Base-by-base conservation (phyloP, 2,797 vertebrate species). In the Melanotaenia trifasciata region DNA sequence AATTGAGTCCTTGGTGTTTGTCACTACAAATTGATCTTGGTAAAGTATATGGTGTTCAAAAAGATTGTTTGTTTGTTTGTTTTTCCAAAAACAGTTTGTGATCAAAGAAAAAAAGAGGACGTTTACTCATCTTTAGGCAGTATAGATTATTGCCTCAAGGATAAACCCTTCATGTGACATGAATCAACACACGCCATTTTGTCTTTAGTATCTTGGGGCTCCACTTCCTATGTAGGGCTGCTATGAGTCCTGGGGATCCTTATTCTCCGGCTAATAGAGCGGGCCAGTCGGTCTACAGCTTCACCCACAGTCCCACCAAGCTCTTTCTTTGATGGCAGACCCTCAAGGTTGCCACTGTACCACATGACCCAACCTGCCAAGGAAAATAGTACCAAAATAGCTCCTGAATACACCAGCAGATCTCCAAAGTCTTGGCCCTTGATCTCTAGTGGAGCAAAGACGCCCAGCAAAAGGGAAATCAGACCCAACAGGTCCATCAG, bases 281-380 rank as follows among this genome's bases (percentile, higher is more conserved):
- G 94, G 10, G 96, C 96, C 0, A 97, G 83, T 16, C 94, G 94
- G 62, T 96, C 96, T 83, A 97, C 86, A 0, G 95, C 94, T 0
- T 88, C 90, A 45, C 87, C 92, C 76, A 95, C 79, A 43, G 81
- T 59, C n/a, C 87, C 91, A 50, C 87, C 93, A 61, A 94, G 81
- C 51, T 95, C 94, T 69, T 93, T 95, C 0, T 84, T 89, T 40
- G 94, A 92, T 32, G 90, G 92, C 80, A 96, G 90, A n/a, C 96
- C 96, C 77, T 96, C 96, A 6, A 98, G 95, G 84, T 98, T 98
- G 69, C 96, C 97, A 5, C 96, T 98, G 92, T 98, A 98, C 96
- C 96, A 98, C 90, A 97, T 92, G 63, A 97, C 95, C 97, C 97
- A 98, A 74, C 95, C 95, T 0, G 94, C 93, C 81, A 97, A 90